These are phyloP conservation scores for Marasmarcha lunaedactyla DNA, from an alignment of 2,888 invertebrate species.

Conservation along the genomic window DNA sequence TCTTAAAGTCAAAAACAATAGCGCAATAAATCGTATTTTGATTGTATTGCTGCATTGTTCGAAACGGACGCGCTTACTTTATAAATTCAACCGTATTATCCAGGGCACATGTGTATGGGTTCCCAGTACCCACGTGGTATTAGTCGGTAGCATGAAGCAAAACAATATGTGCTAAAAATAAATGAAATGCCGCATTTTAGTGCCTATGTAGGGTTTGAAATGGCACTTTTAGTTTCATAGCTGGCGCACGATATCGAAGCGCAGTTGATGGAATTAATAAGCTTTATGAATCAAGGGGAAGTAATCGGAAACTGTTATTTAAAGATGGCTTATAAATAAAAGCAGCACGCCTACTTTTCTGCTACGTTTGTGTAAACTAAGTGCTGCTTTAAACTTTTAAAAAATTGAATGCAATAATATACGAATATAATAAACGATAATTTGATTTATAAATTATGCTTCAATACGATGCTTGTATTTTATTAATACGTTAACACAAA, in stretches of 20 bases:
- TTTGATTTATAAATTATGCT: too few relatives aligned
- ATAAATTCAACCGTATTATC: not conserved
- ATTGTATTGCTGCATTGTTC: constrained; percentile 55
- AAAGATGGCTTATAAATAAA: constrained; percentile 21
- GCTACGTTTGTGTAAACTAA: constrained; percentile 19
- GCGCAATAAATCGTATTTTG: constrained; percentile 28
- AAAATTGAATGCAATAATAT: too few relatives aligned
- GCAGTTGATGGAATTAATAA: constrained; percentile 30
- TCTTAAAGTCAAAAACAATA: constrained; percentile 21
- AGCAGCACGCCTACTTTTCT: constrained; percentile 43
- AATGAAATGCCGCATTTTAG: constrained; percentile 36
- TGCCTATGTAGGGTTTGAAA: constrained; percentile 18
- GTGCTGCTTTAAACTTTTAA: not conserved
- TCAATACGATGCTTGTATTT: too few relatives aligned
- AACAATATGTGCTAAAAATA: constrained; percentile 33
- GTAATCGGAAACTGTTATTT: constrained; percentile 4
- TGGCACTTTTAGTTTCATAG: constrained; percentile 7
- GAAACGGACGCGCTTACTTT: not conserved
- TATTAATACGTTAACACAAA: too few relatives aligned
- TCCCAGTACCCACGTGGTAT: constrained; percentile 29
- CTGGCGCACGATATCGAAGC: constrained; percentile 15
- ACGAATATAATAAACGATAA: too few relatives aligned
- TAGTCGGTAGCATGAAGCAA: constrained; percentile 41
- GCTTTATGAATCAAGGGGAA: constrained; percentile 19
- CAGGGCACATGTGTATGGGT: too few relatives aligned